phyloP scores from a whole-genome alignment of 2,888 invertebrate species.

The Pharmacophagus antenor region DNA sequence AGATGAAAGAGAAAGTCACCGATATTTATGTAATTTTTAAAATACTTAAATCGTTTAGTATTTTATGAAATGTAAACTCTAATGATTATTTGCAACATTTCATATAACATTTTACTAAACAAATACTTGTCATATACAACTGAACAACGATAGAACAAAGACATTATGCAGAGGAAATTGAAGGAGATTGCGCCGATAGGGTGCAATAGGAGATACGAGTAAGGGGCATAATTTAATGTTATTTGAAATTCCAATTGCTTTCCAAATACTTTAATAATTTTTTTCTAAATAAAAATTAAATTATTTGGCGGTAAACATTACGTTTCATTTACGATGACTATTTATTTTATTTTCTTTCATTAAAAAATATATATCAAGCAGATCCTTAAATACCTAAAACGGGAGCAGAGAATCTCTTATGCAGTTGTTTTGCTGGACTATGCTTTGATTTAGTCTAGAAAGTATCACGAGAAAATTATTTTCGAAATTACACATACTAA shows the following conservation, averaged over 20 bases:
- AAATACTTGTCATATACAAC: neutral
- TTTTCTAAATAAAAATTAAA: neutral
- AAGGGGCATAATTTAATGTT: neutral
- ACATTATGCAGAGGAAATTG: conserved; percentile 19
- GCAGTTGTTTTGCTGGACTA: too few species aligned
- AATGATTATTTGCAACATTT: neutral
- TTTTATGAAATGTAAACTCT: neutral
- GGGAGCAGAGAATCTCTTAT: too few species aligned
- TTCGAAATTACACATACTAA: too few species aligned
- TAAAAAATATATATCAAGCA: too few species aligned
- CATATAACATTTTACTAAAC: neutral
- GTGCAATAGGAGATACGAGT: conserved; percentile 5
- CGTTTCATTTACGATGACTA: too few species aligned
- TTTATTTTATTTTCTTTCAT: too few species aligned
- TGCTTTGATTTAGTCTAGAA: too few species aligned
- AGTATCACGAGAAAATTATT: too few species aligned
- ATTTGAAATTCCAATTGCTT: neutral
- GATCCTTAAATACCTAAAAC: too few species aligned
- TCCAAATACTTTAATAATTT: neutral
- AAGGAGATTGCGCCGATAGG: conserved; percentile 12
- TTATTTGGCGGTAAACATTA: too few species aligned
- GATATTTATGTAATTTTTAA: neutral
- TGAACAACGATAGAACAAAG: conserved; percentile 1
- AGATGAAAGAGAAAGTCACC: neutral
- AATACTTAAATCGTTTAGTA: neutral